Percentiles rank a stretch among this genome's conserved stretches.
Conservation (phyloP, 2,888 invertebrate species). For the Lochmaea capreae region DNA sequence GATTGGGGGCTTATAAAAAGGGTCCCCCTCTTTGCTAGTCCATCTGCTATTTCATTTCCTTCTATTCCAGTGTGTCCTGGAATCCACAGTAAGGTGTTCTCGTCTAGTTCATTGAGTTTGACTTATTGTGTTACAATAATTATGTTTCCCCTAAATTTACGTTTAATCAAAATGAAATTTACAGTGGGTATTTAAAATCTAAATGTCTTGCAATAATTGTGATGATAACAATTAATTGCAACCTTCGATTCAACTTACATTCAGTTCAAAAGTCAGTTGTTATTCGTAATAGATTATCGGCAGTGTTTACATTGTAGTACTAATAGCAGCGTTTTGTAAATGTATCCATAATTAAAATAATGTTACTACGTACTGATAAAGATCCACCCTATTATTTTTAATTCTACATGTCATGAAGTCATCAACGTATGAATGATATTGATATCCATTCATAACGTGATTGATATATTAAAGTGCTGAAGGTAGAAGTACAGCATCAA, state of each 20-base stretch:
- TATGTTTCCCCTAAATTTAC: too few species aligned
- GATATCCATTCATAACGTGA: conserved; percentile 63
- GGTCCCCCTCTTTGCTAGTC: too few species aligned
- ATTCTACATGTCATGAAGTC: conserved; percentile 53
- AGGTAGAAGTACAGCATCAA: conserved; percentile 47
- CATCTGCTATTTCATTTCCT: too few species aligned
- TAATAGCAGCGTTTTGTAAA: background rate
- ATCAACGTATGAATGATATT: conserved; percentile 56
- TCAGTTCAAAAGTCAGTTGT: background rate
- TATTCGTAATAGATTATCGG: background rate
- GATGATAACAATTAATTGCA: background rate
- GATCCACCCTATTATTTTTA: background rate
- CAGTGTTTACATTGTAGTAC: background rate
- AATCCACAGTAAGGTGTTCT: too few species aligned
- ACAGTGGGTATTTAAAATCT: background rate
- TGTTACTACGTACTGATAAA: background rate
- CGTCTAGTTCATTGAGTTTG: too few species aligned
- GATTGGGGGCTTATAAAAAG: too few species aligned
- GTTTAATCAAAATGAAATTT: background rate
- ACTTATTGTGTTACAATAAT: too few species aligned
- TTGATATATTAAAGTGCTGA: conserved; percentile 64
- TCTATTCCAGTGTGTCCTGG: too few species aligned
- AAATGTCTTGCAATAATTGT: background rate
- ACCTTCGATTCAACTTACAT: background rate
- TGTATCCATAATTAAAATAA: background rate